Evolutionary conservation across 2,113 vertebrate species (phyloP).

Genomic region (Octodon degus): DNA sequence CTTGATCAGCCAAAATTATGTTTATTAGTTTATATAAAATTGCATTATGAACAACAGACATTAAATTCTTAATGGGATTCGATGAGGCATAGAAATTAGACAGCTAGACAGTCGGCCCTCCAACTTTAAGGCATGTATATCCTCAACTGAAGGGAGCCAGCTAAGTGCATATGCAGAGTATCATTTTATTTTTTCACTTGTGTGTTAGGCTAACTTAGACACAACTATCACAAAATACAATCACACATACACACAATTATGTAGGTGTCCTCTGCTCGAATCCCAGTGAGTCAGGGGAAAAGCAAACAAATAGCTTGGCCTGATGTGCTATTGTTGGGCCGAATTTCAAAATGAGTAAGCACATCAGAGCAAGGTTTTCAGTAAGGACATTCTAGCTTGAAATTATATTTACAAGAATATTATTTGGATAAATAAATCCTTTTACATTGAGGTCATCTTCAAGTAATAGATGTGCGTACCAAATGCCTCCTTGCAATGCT

Average conservation of each 20-base stretch:
- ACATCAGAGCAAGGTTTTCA: constrained; percentile 42
- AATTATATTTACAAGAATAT: constrained; percentile 35
- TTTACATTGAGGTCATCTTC: constrained; percentile 43
- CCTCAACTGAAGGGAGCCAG: constrained; percentile 5
- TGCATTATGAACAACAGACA: constrained; percentile 48
- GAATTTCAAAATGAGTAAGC: constrained; percentile 52
- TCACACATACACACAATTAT: neutral
- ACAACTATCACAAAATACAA: constrained; percentile 51
- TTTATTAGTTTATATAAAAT: constrained; percentile 57
- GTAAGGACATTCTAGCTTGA: constrained; percentile 33
- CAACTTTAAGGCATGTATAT: neutral
- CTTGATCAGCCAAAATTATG: constrained; percentile 60
- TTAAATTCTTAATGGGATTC: constrained; percentile 9
- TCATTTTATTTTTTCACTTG: neutral
- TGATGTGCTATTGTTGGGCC: neutral
- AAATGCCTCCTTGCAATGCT: neutral
- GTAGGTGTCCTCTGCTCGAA: constrained; percentile 37
- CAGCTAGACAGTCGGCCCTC: neutral
- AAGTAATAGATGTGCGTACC: neutral
- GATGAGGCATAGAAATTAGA: constrained; percentile 48
- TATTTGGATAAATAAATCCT: neutral
- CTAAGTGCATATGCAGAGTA: neutral
- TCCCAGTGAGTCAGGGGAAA: neutral
- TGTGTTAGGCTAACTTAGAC: neutral
- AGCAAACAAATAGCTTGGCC: neutral